These are phyloP conservation scores for Cyclura pinguis DNA, from an alignment of 2,797 vertebrate species.

Conservation along the genomic window DNA sequence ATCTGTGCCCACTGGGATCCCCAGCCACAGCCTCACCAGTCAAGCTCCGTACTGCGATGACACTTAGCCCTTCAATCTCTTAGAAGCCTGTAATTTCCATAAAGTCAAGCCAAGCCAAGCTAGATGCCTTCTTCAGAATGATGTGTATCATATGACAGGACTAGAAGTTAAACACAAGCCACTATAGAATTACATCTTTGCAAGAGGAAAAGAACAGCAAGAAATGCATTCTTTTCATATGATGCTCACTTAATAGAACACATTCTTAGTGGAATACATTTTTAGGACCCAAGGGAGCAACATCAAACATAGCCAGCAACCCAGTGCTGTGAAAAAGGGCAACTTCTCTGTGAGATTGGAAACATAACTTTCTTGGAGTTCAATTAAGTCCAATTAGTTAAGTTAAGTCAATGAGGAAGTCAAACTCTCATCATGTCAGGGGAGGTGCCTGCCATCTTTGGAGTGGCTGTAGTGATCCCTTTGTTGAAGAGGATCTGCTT, in stretches of 20 bases:
- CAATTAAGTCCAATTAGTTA: background rate
- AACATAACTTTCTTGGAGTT: background rate
- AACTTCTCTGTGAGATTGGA: background rate
- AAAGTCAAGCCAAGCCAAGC: constrained; percentile 51
- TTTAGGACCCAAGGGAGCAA: background rate
- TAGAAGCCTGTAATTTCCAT: constrained; percentile 24
- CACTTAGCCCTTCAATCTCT: constrained; percentile 23
- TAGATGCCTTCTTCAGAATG: background rate
- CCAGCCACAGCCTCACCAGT: background rate
- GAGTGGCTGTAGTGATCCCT: no score
- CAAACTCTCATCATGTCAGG: no score
- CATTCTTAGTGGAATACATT: constrained; percentile 3
- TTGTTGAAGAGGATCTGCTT: no score
- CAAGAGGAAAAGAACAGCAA: constrained; percentile 28
- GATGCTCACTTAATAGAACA: background rate
- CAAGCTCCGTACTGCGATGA: constrained; percentile 1
- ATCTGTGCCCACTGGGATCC: background rate
- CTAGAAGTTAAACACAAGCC: constrained; percentile 15
- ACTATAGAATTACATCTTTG: constrained; percentile 49
- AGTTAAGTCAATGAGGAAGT: background rate
- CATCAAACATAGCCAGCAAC: constrained; percentile 37
- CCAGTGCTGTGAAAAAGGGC: background rate
- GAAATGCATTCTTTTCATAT: constrained; percentile 31
- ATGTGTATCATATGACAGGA: constrained; percentile 3
- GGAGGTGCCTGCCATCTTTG: no score